These are phyloP conservation scores for Corynorhinus townsendii DNA, from an alignment of 2,113 vertebrate species.

Conservation along the genomic window DNA sequence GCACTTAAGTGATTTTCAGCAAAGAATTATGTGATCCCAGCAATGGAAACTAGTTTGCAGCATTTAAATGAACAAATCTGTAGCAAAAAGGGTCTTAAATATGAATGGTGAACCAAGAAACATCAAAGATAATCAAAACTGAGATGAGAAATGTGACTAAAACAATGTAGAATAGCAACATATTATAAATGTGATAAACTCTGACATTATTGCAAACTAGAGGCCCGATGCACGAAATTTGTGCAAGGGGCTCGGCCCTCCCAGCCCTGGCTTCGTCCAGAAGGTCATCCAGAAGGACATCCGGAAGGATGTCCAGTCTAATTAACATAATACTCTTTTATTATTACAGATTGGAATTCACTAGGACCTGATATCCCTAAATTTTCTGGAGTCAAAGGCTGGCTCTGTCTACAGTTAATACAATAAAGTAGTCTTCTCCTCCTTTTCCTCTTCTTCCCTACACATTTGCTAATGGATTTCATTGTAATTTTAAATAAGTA, in stretches of 20 bases:
- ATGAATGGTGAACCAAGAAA: background rate
- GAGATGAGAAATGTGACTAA: background rate
- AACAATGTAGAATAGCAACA: background rate
- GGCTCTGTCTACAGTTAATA: background rate
- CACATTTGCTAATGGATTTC: background rate
- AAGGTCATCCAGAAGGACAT: too few relatives aligned
- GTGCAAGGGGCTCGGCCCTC: too few relatives aligned
- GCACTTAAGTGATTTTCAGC: background rate
- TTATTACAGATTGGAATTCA: background rate
- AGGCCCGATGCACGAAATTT: too few relatives aligned
- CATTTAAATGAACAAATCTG: background rate
- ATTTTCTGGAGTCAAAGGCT: background rate
- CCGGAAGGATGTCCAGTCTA: too few relatives aligned
- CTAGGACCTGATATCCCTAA: background rate
- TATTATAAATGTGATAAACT: background rate
- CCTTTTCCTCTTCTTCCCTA: background rate
- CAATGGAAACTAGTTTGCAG: background rate
- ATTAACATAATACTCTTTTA: too few relatives aligned
- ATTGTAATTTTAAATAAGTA: conserved; percentile 14
- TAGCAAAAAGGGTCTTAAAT: background rate
- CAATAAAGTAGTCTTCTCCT: background rate
- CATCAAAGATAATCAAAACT: background rate
- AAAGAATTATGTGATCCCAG: background rate
- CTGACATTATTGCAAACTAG: background rate
- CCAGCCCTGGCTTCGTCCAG: too few relatives aligned